A percentile compares a stretch with the other conserved stretches of the same genome.
Evolutionary conservation across 2,797 vertebrate species (phyloP).

Genomic region (Argyrosomus regius): DNA sequence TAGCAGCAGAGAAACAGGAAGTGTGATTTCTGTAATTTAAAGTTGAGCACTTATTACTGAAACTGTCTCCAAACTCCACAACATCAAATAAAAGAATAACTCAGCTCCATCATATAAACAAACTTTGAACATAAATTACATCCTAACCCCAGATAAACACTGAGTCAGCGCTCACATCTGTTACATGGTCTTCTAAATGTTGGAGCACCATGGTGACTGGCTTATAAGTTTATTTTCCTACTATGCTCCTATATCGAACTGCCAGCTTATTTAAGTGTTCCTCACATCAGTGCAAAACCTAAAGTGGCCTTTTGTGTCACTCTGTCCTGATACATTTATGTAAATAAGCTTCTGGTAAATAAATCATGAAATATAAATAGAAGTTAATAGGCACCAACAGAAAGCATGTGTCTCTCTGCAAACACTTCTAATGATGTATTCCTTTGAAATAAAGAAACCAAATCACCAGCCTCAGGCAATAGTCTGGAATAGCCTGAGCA

Average conservation of each 20-base stretch:
- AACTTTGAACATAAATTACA: neutral
- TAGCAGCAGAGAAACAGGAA: neutral
- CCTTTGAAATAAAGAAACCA: conserved; percentile 78
- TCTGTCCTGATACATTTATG: conserved; percentile 59
- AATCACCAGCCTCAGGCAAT: conserved; percentile 66
- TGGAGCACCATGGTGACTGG: neutral
- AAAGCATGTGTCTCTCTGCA: conserved; percentile 68
- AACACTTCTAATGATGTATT: conserved; percentile 77
- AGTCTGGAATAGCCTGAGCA: conserved; percentile 55
- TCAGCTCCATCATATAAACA: neutral
- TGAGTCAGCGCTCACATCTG: neutral
- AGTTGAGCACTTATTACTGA: too few relatives aligned
- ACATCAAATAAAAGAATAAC: conserved; percentile 1
- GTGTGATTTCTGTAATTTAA: too few relatives aligned
- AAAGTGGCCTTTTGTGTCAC: conserved; percentile 57
- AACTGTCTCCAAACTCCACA: neutral
- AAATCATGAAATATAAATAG: conserved; percentile 78
- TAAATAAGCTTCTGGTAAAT: conserved; percentile 71
- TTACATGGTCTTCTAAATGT: neutral
- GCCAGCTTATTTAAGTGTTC: neutral
- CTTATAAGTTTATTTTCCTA: conserved; percentile 34
- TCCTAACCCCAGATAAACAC: neutral
- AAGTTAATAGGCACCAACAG: conserved; percentile 69
- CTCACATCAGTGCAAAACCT: conserved; percentile 23
- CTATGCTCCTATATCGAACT: neutral